Base-by-base conservation (phyloP, 2,113 vertebrate genomes). In the Callionymus lyra region DNA sequence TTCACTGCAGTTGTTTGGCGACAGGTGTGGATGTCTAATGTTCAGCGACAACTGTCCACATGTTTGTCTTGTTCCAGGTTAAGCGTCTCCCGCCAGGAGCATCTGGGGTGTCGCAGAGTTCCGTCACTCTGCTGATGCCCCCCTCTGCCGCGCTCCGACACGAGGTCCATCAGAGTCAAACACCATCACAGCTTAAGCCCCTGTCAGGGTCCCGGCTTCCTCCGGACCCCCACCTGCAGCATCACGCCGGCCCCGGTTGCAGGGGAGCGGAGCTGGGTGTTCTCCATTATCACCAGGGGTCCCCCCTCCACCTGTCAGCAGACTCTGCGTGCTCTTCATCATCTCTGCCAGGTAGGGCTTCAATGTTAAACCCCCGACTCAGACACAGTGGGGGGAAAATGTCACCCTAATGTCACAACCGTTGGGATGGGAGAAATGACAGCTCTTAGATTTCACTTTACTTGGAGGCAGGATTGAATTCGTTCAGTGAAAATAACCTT, bases 1-100 rank as follows among this genome's bases (percentile, higher is more conserved):
- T 8, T 4, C 21, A 27, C 8, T 27, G 4, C 4, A 27, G 21
- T 27, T 27, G 21, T 27, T 27, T 27, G 21, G 21, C 4, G 4
- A 8, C 21, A 27, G 21, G 21, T 27, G 21, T 5, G 8, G 21
- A 27, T 27, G 21, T 27, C 21, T 27, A 27, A 27, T 8, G 21
- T 27, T 4, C 21, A 27, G 21, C 21, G 19, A 55, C 6, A 14
- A 6, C 27, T 12, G 2, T 12, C 14, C 6, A 12, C 12, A 18
- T 41, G 31, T 59, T 42, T 38, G 18, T 49, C 45, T 12, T 59
- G 31, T 60, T 56, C 60, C 52, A 98, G 93, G 70, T 96, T 38
- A 84, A 80, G 69, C 88, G 81, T 69, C 75, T 88, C 43, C 85
- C 89, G 4, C 68, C 58, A 6, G 69, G 50, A 51, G 60, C 51